These are phyloP conservation scores for Ceratotherium simum DNA, from an alignment of 2,113 vertebrate species.

Conservation along the genomic window DNA sequence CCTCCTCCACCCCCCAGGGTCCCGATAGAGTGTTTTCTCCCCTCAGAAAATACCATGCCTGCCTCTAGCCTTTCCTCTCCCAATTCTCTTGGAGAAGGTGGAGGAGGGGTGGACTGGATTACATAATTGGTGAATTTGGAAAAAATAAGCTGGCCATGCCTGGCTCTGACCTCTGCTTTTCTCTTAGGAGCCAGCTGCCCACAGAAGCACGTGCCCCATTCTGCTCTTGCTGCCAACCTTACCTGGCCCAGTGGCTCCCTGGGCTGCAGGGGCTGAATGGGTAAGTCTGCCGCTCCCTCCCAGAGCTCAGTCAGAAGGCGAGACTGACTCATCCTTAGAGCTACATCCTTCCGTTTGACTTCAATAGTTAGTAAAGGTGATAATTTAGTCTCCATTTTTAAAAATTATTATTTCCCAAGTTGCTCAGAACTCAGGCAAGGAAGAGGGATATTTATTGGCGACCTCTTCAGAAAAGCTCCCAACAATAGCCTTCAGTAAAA, in stretches of 20 bases:
- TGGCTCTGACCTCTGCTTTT: neutral
- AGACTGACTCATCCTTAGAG: neutral
- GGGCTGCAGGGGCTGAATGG: no score
- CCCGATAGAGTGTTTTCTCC: neutral
- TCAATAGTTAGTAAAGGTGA: neutral
- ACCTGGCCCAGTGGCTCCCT: neutral
- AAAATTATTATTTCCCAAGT: neutral
- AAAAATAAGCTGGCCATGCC: accelerated
- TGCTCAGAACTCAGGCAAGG: neutral
- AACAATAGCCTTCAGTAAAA: neutral
- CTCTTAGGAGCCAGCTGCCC: neutral
- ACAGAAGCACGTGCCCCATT: accelerated
- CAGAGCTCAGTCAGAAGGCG: neutral
- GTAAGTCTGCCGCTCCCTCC: no score
- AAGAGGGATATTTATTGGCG: neutral
- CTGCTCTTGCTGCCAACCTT: neutral
- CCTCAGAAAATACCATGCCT: neutral
- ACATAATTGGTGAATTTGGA: neutral
- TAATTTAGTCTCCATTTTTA: neutral
- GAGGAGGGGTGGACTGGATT: accelerated
- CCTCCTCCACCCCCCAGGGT: no score
- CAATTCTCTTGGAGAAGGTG: accelerated
- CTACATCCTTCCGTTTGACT: no score
- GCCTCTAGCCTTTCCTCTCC: neutral
- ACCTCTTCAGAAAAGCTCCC: neutral